Evolutionary conservation across 2,888 invertebrate species (phyloP).

Genomic region (Synergus gifuensis): DNA sequence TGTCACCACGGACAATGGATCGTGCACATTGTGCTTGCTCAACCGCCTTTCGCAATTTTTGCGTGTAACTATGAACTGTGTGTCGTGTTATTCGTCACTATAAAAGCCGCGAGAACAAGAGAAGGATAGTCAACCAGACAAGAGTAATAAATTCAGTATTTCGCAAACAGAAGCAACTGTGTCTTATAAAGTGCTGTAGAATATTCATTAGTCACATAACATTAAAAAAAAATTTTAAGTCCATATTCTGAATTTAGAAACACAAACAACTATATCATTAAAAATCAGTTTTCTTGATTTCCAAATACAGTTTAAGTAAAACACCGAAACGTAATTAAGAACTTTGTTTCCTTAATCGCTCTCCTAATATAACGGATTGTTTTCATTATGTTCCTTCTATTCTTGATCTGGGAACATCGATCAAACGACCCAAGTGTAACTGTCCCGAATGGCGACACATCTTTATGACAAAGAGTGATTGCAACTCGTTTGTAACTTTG

Average conservation of each 20-base stretch:
- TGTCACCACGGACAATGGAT: slow-evolving; percentile 33
- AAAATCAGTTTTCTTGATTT: too few relatives aligned
- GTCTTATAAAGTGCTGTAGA: neutral
- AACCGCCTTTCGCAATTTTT: slow-evolving; percentile 26
- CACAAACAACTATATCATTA: too few relatives aligned
- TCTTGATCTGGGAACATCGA: slow-evolving; percentile 61
- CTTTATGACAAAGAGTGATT: slow-evolving; percentile 74
- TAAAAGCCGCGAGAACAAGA: slow-evolving; percentile 7
- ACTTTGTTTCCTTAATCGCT: neutral
- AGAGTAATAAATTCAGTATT: slow-evolving; percentile 11
- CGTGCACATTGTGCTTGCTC: slow-evolving; percentile 2
- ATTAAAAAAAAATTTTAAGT: neutral
- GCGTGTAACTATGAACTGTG: slow-evolving; percentile 13
- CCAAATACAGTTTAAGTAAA: neutral
- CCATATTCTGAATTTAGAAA: neutral
- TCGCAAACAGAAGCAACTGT: slow-evolving; percentile 3
- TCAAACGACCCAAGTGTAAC: slow-evolving; percentile 67
- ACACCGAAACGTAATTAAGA: neutral
- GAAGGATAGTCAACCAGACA: neutral
- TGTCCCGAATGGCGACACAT: slow-evolving; percentile 67
- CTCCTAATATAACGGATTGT: slow-evolving; percentile 52
- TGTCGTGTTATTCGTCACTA: slow-evolving; percentile 23
- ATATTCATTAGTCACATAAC: neutral
- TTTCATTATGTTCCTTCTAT: slow-evolving; percentile 53
- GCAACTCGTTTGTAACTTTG: slow-evolving; percentile 54